Conservation (phyloP, 2,113 vertebrate species). For the Leucopsar rothschildi region DNA sequence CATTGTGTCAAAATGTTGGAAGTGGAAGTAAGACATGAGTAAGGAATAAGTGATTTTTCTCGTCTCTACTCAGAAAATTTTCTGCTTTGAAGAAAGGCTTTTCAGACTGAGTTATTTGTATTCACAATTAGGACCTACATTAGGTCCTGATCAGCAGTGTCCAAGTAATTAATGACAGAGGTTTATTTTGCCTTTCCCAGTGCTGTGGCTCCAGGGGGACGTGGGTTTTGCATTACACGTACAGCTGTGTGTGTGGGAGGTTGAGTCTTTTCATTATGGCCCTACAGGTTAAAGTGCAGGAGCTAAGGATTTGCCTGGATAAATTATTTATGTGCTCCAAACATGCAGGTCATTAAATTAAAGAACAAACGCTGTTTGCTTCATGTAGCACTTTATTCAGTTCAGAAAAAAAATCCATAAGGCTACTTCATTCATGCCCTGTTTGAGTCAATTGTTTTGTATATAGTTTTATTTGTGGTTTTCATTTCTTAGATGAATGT, state of each 20-base stretch:
- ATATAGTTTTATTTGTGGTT: not conserved
- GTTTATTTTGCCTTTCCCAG: not conserved
- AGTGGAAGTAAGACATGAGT: not conserved
- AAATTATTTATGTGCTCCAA: not conserved
- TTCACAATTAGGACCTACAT: not conserved
- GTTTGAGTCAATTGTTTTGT: not conserved
- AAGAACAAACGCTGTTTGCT: not conserved
- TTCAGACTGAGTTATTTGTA: not conserved
- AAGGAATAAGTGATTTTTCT: not conserved
- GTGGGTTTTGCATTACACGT: not conserved
- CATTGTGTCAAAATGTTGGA: not conserved
- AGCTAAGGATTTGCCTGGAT: not conserved
- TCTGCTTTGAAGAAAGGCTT: not conserved
- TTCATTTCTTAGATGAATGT: not conserved
- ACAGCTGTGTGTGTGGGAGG: no score
- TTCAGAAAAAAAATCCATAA: not conserved
- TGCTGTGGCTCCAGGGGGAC: not conserved
- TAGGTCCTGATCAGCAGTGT: not conserved
- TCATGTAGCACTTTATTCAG: not conserved
- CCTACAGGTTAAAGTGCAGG: not conserved
- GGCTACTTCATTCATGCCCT: accelerated
- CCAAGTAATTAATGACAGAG: not conserved
- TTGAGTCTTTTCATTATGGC: not conserved
- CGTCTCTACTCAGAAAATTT: not conserved
- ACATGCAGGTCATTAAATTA: not conserved